These are phyloP conservation scores for Drosophila planitibia DNA, from an alignment of 2,888 invertebrate species.

Conservation along the genomic window DNA sequence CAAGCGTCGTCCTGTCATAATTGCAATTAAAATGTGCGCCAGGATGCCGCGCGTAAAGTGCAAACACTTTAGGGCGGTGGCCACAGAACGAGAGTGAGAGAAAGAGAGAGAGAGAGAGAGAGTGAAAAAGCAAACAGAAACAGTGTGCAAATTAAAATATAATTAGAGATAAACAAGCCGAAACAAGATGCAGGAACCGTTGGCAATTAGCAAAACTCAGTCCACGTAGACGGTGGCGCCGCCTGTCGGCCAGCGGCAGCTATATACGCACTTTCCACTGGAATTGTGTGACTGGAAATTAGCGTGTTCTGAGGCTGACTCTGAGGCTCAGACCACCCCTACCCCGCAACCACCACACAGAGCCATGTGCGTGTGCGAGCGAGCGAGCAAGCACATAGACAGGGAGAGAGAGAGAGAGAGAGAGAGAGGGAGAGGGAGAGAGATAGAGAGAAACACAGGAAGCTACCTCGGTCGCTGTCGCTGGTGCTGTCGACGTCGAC, in stretches of 20 bases:
- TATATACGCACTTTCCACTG: conserved; percentile 76
- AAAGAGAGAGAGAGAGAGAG: conserved; percentile 3
- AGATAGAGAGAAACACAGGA: conserved; percentile 16
- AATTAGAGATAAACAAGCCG: conserved; percentile 80
- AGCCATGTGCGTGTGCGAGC: conserved; percentile 38
- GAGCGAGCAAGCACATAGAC: conserved; percentile 9
- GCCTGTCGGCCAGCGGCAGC: conserved; percentile 66
- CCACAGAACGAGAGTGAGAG: conserved; percentile 5
- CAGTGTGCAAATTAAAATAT: conserved; percentile 78
- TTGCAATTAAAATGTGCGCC: conserved; percentile 78
- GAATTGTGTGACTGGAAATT: conserved; percentile 69
- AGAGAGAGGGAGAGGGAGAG: conserved; percentile 1
- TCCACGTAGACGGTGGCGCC: conserved; percentile 58
- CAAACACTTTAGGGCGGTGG: conserved; percentile 69
- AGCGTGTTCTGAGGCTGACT: conserved; percentile 43
- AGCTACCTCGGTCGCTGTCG: conserved; percentile 22
- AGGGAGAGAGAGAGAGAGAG: conserved; percentile 10
- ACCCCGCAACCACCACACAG: conserved; percentile 34
- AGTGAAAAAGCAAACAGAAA: conserved; percentile 31
- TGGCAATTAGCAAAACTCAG: conserved; percentile 56
- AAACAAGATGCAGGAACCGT: conserved; percentile 32
- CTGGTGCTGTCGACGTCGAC: conserved; percentile 12
- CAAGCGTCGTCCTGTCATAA: conserved; percentile 57
- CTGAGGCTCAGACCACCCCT: conserved; percentile 32
- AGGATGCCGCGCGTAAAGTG: conserved; percentile 63